A percentile compares a stretch with the other conserved stretches of the same genome.
These are phyloP conservation scores for Acrobasis suavella DNA, from an alignment of 2,888 invertebrate species.

Conservation along the genomic window DNA sequence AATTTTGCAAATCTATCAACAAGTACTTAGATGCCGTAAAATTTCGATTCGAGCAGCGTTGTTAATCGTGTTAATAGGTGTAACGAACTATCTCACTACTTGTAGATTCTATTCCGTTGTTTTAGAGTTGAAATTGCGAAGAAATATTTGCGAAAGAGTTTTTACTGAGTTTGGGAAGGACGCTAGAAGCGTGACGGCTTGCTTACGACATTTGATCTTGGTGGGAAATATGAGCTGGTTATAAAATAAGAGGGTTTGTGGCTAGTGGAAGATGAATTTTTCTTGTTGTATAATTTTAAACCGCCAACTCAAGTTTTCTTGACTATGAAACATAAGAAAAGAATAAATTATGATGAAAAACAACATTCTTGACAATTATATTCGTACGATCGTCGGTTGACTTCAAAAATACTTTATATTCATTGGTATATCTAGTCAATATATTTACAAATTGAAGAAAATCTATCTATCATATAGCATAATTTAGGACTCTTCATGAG, in stretches of 20 bases:
- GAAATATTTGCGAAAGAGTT: conserved; percentile 52
- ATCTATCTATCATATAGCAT: too few relatives aligned
- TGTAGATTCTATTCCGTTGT: conserved; percentile 33
- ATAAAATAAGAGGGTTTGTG: conserved; percentile 7
- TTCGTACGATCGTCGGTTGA: too few relatives aligned
- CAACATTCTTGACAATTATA: too few relatives aligned
- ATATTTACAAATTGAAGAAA: too few relatives aligned
- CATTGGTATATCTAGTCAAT: too few relatives aligned
- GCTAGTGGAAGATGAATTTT: not conserved
- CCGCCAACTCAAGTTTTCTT: too few relatives aligned
- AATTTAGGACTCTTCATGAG: too few relatives aligned
- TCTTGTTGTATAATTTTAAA: not conserved
- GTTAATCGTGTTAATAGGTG: conserved; percentile 65
- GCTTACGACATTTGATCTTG: conserved; percentile 50
- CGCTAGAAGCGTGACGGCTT: conserved; percentile 54
- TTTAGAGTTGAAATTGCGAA: conserved; percentile 42
- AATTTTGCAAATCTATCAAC: conserved; percentile 36
- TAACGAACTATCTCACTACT: conserved; percentile 41
- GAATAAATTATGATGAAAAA: too few relatives aligned
- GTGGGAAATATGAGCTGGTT: conserved; percentile 27
- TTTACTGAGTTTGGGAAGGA: conserved; percentile 61
- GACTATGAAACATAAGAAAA: too few relatives aligned
- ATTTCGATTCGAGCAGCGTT: conserved; percentile 55
- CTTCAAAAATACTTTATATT: too few relatives aligned
- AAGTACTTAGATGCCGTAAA: conserved; percentile 35